Evolutionary conservation across 2,888 invertebrate genomes (phyloP).

Genomic region (Diarsia mendica): DNA sequence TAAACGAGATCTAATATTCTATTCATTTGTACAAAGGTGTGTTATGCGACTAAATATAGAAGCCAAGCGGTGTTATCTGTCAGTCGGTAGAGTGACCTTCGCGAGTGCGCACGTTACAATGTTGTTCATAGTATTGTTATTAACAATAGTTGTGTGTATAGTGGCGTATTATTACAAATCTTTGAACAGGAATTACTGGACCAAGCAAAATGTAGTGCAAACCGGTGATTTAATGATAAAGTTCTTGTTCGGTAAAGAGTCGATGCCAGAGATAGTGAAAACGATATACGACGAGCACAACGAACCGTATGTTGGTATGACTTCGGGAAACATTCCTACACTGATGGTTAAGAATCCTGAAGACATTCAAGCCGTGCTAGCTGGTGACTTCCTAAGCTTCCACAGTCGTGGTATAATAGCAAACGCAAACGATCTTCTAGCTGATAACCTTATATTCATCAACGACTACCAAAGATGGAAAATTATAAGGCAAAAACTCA

Average conservation of each 20-base stretch:
- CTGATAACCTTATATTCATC: conserved; percentile 78
- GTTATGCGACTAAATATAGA: conserved; percentile 12
- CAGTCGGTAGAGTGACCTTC: conserved; percentile 33
- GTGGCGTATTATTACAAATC: conserved; percentile 55
- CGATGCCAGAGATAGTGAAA: conserved; percentile 76
- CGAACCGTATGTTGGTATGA: conserved; percentile 73
- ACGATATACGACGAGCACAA: conserved; percentile 74
- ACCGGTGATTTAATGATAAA: conserved; percentile 68
- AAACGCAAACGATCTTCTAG: conserved; percentile 75
- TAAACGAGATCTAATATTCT: conserved; percentile 6
- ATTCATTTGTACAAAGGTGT: background rate
- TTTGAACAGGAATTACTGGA: conserved; percentile 76
- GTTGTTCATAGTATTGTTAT: conserved; percentile 50
- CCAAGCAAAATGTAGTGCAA: conserved; percentile 74
- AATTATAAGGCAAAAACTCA: conserved; percentile 79
- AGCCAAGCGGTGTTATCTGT: background rate
- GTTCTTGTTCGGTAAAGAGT: conserved; percentile 73
- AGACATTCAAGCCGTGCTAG: conserved; percentile 77
- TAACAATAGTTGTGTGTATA: conserved; percentile 62
- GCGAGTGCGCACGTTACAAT: conserved; percentile 40
- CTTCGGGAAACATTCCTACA: conserved; percentile 71
- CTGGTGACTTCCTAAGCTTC: conserved; percentile 78
- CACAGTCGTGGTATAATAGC: conserved; percentile 74
- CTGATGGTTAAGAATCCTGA: conserved; percentile 76
- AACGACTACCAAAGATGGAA: conserved; percentile 81